A percentile compares a stretch with the other conserved stretches of the same genome.
phyloP scores from a whole-genome alignment of 2,888 invertebrate genomes.

The Oscheius sp. region DNA sequence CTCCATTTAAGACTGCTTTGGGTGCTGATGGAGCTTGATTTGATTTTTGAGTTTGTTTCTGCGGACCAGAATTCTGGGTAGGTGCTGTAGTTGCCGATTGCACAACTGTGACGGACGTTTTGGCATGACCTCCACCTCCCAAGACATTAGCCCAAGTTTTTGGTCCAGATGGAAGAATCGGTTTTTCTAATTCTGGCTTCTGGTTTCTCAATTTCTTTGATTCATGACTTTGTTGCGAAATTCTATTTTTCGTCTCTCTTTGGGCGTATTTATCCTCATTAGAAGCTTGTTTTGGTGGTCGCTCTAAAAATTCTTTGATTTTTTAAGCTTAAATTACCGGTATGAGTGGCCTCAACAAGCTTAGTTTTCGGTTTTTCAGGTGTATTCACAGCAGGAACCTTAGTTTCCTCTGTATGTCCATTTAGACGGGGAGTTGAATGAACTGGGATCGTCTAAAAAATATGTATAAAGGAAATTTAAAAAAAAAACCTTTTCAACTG shows the following conservation, averaged over 20 bases:
- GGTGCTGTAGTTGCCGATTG: neutral
- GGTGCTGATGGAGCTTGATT: neutral
- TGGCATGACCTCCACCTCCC: slow-evolving; percentile 33
- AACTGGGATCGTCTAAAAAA: neutral
- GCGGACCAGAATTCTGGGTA: slow-evolving; percentile 18
- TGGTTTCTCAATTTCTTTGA: slow-evolving; percentile 10
- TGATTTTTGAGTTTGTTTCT: slow-evolving; percentile 25
- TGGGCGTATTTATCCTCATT: slow-evolving; percentile 6
- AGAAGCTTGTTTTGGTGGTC: neutral
- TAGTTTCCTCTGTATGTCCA: slow-evolving; percentile 5
- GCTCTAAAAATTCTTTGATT: neutral
- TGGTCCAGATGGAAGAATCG: slow-evolving; percentile 21
- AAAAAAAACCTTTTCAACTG: slow-evolving; percentile 12
- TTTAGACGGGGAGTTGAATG: neutral
- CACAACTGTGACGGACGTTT: slow-evolving; percentile 16
- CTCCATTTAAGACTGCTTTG: neutral
- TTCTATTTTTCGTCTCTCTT: too few species aligned
- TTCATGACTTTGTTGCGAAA: too few species aligned
- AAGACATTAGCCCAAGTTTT: slow-evolving; percentile 52
- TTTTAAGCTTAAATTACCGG: neutral
- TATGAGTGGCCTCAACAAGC: neutral
- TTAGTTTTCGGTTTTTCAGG: slow-evolving; percentile 1
- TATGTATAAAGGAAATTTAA: neutral
- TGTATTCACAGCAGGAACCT: neutral
- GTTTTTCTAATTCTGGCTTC: too few species aligned